A percentile compares a stretch with the other conserved stretches of the same genome.
Evolutionary conservation across 2,113 vertebrate genomes (phyloP).

Genomic region (Prinia subflava): DNA sequence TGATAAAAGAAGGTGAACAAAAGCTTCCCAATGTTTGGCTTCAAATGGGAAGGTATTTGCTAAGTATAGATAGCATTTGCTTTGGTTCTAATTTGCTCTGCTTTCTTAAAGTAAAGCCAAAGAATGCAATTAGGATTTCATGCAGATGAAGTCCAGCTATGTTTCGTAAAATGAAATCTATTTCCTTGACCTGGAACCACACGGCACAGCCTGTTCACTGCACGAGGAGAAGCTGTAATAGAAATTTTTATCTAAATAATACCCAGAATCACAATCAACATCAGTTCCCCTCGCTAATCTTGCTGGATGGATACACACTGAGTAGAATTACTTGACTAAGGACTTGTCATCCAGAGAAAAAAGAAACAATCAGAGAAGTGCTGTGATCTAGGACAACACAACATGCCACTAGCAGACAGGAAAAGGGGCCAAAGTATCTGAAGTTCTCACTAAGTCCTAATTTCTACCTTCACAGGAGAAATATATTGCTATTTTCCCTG

Average conservation of each 20-base stretch:
- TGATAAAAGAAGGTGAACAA: background rate
- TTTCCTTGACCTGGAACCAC: background rate
- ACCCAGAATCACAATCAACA: background rate
- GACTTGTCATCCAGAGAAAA: background rate
- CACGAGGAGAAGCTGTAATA: background rate
- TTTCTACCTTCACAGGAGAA: background rate
- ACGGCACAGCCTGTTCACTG: background rate
- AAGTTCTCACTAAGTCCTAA: background rate
- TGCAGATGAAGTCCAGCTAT: background rate
- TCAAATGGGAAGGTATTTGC: background rate
- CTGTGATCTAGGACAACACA: background rate
- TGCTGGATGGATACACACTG: background rate
- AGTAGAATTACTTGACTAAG: background rate
- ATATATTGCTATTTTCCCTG: background rate
- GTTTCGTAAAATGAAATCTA: background rate
- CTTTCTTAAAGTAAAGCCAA: conserved; percentile 23
- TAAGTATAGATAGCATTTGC: background rate
- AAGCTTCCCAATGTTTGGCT: background rate
- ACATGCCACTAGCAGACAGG: background rate
- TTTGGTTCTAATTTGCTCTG: conserved; percentile 3
- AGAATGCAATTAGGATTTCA: conserved; percentile 11
- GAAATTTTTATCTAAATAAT: background rate
- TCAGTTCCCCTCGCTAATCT: background rate
- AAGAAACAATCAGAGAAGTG: background rate
- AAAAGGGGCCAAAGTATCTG: background rate